These are phyloP conservation scores for Cygnus olor DNA, from an alignment of 2,797 vertebrate genomes.

Conservation along the genomic window DNA sequence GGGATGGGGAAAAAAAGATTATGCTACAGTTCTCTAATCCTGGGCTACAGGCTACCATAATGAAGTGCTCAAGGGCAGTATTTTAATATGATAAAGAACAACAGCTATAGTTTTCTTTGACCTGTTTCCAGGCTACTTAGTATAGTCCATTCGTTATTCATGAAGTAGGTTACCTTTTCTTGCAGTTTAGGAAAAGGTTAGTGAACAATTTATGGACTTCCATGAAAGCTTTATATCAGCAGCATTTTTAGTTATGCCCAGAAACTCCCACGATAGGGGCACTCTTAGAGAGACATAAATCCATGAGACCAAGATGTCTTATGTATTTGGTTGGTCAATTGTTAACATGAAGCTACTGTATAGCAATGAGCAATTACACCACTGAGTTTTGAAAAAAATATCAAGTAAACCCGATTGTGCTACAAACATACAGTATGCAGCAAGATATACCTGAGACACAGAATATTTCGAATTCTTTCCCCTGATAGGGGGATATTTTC, in stretches of 20 bases:
- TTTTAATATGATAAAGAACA: background rate
- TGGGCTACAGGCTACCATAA: background rate
- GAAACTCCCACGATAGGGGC: background rate
- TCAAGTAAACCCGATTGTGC: background rate
- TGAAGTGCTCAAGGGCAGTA: background rate
- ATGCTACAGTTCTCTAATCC: background rate
- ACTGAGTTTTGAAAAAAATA: background rate
- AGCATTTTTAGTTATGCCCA: background rate
- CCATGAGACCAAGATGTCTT: background rate
- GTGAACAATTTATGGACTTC: background rate
- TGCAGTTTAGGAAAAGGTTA: background rate
- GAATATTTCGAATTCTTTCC: background rate
- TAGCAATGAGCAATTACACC: background rate
- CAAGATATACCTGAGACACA: accelerated
- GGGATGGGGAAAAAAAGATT: background rate
- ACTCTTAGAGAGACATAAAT: background rate
- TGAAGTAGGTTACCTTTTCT: background rate
- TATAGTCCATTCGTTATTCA: background rate
- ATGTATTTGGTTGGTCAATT: background rate
- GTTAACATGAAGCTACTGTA: background rate
- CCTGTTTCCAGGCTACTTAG: background rate
- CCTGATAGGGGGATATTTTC: no score
- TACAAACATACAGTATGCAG: accelerated
- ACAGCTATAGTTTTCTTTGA: background rate
- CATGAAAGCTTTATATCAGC: background rate